phyloP scores from a whole-genome alignment of 2,888 invertebrate genomes.

The Noctua comes region DNA sequence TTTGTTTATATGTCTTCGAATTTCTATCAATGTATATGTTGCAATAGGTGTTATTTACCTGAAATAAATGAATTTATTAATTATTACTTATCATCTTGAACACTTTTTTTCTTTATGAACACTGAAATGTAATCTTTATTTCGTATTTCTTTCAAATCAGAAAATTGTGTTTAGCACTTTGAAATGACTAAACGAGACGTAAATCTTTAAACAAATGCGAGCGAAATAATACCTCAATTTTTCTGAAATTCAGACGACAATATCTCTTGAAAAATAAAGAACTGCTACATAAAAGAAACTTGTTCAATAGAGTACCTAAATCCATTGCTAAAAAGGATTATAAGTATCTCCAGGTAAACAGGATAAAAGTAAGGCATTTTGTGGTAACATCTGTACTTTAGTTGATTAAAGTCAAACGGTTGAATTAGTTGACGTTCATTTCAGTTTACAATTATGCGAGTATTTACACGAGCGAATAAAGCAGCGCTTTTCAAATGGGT shows the following conservation, averaged over 20 bases:
- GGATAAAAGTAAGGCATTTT: constrained; percentile 23
- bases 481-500: constrained; percentile 71
- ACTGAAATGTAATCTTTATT: not conserved
- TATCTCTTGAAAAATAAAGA: constrained; percentile 46
- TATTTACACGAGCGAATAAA: constrained; percentile 61
- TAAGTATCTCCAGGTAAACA: constrained; percentile 23
- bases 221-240: constrained; percentile 26
- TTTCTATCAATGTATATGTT: no score
- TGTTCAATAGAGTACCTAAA: constrained; percentile 55
- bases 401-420: constrained; percentile 31
- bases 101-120: no score
- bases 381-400: constrained; percentile 28
- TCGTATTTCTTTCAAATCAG: not conserved
- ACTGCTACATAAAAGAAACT: constrained; percentile 43
- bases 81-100: no score
- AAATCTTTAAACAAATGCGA: constrained; percentile 14
- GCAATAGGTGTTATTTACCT: no score
- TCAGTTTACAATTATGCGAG: constrained; percentile 47
- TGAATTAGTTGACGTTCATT: constrained; percentile 41
- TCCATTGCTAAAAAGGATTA: constrained; percentile 36
- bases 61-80: no score
- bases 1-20: no score
- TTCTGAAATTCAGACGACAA: constrained; percentile 33
- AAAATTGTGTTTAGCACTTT: constrained; percentile 12
- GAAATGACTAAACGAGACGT: not conserved